A percentile compares a stretch with the other conserved stretches of the same genome.
Evolutionary conservation across 2,113 vertebrate species (phyloP).

Genomic region (Hemibagrus wyckioides): DNA sequence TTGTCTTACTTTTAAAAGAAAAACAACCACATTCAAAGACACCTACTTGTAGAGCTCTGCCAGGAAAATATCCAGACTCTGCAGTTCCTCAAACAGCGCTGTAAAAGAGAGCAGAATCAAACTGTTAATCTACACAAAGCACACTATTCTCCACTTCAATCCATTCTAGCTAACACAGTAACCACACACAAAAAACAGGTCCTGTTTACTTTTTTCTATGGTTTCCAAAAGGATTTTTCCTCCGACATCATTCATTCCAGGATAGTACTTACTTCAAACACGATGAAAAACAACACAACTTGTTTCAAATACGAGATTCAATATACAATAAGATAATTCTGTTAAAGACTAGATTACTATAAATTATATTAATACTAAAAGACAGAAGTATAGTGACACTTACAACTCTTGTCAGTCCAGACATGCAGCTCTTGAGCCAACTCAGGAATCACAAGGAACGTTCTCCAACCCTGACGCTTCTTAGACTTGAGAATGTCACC

Average conservation of each 20-base stretch:
- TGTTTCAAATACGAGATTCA: neutral
- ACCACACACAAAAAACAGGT: neutral
- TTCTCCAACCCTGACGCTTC: slow-evolving; percentile 98
- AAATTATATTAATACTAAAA: neutral
- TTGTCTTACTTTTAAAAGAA: slow-evolving; percentile 3
- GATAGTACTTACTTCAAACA: neutral
- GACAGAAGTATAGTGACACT: slow-evolving; percentile 57
- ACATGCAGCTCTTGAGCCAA: slow-evolving; percentile 97
- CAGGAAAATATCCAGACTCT: slow-evolving; percentile 96
- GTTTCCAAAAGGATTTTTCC: neutral
- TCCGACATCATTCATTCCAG: neutral
- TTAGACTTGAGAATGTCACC: slow-evolving; percentile 99
- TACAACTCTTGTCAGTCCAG: slow-evolving; percentile 99
- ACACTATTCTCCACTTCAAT: neutral
- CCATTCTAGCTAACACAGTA: neutral
- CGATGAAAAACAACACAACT: neutral
- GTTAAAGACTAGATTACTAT: neutral
- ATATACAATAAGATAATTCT: neutral
- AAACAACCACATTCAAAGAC: slow-evolving; percentile 22
- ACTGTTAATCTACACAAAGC: no score
- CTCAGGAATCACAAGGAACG: slow-evolving; percentile 96
- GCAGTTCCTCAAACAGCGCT: slow-evolving; percentile 97
- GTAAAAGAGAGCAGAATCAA: slow-evolving; percentile 55
- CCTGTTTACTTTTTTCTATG: neutral
- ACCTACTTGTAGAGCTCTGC: slow-evolving; percentile 99